These are phyloP conservation scores for Probosciger aterrimus DNA, from an alignment of 2,113 vertebrate genomes.

Conservation along the genomic window DNA sequence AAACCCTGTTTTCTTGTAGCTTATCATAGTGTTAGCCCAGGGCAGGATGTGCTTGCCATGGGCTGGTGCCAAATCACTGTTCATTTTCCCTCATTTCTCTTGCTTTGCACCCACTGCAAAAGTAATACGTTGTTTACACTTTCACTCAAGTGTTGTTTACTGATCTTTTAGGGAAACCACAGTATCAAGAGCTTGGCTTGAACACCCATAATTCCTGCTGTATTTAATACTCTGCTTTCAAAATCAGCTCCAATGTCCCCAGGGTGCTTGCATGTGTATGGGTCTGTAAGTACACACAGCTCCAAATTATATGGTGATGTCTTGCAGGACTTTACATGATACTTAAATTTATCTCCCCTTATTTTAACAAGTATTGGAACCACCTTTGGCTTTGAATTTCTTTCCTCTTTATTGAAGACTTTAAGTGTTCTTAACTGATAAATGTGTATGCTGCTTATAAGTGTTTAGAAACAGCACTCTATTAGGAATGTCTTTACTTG, in stretches of 20 bases:
- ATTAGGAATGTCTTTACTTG: neutral
- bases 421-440: neutral
- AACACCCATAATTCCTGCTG: neutral
- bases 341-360: neutral
- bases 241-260: neutral
- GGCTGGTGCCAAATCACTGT: neutral
- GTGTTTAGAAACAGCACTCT: neutral
- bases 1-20: accelerated
- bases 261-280: no score
- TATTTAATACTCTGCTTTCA: neutral
- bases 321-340: neutral
- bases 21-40: accelerated
- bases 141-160: neutral
- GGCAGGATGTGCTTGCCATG: accelerated
- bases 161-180: neutral
- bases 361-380: neutral
- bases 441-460: neutral
- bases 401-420: neutral
- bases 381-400: neutral
- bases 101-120: accelerated
- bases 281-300: neutral
- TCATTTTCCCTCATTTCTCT: neutral
- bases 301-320: neutral
- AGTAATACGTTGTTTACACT: neutral
- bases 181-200: neutral